phyloP scores from a whole-genome alignment of 2,888 invertebrate species.

The Rhimphoctona megacephalus region DNA sequence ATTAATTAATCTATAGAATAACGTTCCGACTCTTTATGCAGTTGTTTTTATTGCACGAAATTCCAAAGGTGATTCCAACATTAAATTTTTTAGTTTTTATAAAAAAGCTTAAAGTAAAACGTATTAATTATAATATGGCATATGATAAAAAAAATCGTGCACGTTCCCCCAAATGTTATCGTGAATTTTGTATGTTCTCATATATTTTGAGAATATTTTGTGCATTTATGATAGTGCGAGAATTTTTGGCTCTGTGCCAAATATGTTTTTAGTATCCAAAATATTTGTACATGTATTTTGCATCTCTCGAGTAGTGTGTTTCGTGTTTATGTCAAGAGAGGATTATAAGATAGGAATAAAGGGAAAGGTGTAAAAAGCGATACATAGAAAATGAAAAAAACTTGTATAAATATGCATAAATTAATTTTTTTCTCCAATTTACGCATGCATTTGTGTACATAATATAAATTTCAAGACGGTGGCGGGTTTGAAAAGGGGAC shows the following conservation, averaged over 20 bases:
- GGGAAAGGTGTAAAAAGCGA: conserved; percentile 28
- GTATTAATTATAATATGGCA: neutral
- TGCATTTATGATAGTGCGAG: conserved; percentile 5
- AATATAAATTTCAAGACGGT: conserved; percentile 19
- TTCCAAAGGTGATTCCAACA: neutral
- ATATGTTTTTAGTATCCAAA: conserved; percentile 50
- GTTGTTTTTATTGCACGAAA: neutral
- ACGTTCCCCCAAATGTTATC: neutral
- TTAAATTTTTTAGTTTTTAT: neutral
- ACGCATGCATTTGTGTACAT: neutral
- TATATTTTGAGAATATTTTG: neutral
- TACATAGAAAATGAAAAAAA: neutral
- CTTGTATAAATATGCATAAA: conserved; percentile 13
- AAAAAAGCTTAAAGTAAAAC: neutral
- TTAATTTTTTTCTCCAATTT: neutral
- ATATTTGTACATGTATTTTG: conserved; percentile 53
- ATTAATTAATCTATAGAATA: conserved; percentile 11
- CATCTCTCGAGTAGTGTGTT: neutral
- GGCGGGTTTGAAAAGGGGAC: conserved; percentile 29
- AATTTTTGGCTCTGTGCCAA: conserved; percentile 54
- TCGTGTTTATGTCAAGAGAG: conserved; percentile 35
- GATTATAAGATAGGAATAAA: conserved; percentile 40
- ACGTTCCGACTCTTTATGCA: neutral
- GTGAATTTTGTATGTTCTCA: neutral
- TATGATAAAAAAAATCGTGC: neutral